Percentiles rank a stretch among this genome's conserved stretches.
Conservation (phyloP, 2,888 invertebrate species). For the Heliconius ethilla region DNA sequence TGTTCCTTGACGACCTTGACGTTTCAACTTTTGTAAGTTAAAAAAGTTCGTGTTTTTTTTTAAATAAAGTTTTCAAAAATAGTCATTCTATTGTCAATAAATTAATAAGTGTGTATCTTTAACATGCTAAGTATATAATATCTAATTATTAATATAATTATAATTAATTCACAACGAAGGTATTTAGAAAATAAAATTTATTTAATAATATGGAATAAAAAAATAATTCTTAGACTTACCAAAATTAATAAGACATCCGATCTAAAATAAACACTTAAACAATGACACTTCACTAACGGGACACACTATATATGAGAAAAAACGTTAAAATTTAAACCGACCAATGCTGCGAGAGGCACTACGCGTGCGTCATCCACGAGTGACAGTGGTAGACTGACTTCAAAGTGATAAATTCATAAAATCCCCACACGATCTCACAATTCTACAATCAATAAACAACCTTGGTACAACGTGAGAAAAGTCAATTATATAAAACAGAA, state of each 20-base stretch:
- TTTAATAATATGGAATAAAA: neutral
- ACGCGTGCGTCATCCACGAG: constrained; percentile 66
- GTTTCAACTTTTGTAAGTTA: neutral
- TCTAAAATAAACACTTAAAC: constrained; percentile 53
- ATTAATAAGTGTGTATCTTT: neutral
- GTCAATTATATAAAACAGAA: constrained; percentile 36
- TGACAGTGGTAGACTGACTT: constrained; percentile 65
- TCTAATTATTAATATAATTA: neutral
- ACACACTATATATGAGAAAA: constrained; percentile 70
- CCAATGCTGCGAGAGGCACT: constrained; percentile 58
- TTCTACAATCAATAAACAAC: constrained; percentile 45
- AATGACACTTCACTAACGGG: constrained; percentile 75
- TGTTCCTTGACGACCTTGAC: constrained; percentile 16
- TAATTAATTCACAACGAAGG: neutral
- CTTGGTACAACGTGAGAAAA: constrained; percentile 36
- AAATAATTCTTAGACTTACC: constrained; percentile 38
- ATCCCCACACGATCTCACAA: constrained; percentile 46
- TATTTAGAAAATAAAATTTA: constrained; percentile 23
- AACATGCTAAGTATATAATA: neutral
- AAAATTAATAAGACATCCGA: constrained; percentile 70
- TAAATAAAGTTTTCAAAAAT: neutral
- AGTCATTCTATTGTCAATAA: neutral
- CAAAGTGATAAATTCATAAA: constrained; percentile 62
- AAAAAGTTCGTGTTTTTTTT: neutral
- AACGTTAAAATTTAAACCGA: constrained; percentile 63